Base-by-base conservation (phyloP, 2,888 invertebrate species). In the Morpho achilles region DNA sequence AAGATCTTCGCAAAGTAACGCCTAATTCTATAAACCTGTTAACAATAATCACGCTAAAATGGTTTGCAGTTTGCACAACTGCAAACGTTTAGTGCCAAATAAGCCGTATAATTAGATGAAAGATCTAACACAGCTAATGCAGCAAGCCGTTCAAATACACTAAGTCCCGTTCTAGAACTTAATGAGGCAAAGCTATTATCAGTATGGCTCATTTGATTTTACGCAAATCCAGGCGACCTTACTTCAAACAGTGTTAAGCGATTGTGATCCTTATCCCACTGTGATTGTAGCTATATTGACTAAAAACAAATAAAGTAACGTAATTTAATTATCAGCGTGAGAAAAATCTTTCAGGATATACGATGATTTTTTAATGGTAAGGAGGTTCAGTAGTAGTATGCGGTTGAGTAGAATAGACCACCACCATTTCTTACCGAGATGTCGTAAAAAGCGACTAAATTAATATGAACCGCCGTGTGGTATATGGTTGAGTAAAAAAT, bases 171-270 rank as follows among this genome's bases (percentile, higher is more conserved):
- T 70, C 66, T 67, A 67, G 69, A 67, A 75, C 73, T 73, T 82
- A 85, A 84, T 83, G 80, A 81, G 76, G 68, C 76, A 68, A 64
- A 70, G 66, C 78, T 70, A 80, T 81, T 82, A 84, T 78, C 77
- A 79, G 74, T 74, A 74, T 69, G 76, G 73, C 75, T 80, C 85
- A 84, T 87, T 84, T 82, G 76, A 81, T 80, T 84, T 80, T 77
- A 82, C 75, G 77, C 72, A 66, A 79, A 81, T 80, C 76, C 73
- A 72, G 67, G 68, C 69, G 69, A 76, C 71, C 73, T 67, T 69
- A 67, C 67, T 66, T 62, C 63, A 63, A 66, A 72, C 65, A 67
- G 60, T 63, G 72, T 68, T 72, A 74, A 72, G 65, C 79, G 69
- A 81, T 77, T 80, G 72, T 81, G 67, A 75, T 69, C 82, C 77